Percentiles rank a stretch among this genome's conserved stretches.
phyloP scores from a whole-genome alignment of 1,140 invertebrate genomes.

The Euglossa dilemma region DNA sequence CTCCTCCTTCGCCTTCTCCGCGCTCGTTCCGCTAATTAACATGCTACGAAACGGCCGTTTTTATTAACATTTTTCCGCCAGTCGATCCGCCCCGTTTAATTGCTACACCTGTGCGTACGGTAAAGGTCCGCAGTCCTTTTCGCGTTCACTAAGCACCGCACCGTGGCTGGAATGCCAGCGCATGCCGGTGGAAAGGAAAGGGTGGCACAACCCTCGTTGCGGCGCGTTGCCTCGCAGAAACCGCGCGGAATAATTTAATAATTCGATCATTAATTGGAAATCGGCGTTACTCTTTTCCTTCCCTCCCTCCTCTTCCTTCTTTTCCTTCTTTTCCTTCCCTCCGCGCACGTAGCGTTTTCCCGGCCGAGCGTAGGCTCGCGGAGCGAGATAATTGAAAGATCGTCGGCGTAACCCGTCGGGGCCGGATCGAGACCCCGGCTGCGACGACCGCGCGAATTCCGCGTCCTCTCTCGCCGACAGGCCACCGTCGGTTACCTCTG shows the following conservation, averaged over 20 bases:
- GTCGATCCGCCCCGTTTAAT: slow-evolving; percentile 40
- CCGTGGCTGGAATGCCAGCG: not conserved
- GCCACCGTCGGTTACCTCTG: not conserved
- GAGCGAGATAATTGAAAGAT: too few species aligned
- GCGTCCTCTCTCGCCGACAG: not conserved
- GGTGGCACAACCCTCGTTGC: slow-evolving; percentile 34
- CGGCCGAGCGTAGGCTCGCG: too few species aligned
- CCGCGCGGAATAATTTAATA: slow-evolving; percentile 47
- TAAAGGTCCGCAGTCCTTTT: not conserved
- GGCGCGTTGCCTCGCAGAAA: not conserved
- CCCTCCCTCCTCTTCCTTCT: too few species aligned
- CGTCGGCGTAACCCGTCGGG: too few species aligned
- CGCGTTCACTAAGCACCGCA: not conserved
- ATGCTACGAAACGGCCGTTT: not conserved
- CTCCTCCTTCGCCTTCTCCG: not conserved
- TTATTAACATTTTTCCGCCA: slow-evolving; percentile 24
- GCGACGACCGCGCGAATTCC: too few species aligned
- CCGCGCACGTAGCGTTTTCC: too few species aligned
- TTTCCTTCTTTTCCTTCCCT: not conserved
- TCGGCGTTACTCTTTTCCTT: not conserved
- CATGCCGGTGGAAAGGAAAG: not conserved
- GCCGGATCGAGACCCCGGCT: too few species aligned
- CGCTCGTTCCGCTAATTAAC: slow-evolving; percentile 33
- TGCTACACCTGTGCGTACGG: slow-evolving; percentile 18
- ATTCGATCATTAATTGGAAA: slow-evolving; percentile 45